Percentiles rank a stretch among this genome's conserved stretches.
phyloP scores from a whole-genome alignment of 2,888 invertebrate species.

The Strigamia transsilvanica region DNA sequence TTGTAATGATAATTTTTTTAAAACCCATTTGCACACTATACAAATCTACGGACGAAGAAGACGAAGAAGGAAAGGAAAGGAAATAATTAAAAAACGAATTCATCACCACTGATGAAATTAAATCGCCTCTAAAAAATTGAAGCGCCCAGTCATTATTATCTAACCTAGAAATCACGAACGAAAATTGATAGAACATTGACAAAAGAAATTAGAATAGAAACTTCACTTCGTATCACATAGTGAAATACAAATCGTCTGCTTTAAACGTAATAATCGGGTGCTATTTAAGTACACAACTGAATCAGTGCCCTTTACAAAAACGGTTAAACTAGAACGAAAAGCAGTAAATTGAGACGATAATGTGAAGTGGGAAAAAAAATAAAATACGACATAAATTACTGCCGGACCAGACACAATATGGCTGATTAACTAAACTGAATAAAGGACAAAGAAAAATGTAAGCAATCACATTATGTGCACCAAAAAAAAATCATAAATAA shows the following conservation, averaged over 20 bases:
- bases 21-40: slow-evolving; percentile 32
- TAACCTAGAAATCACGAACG: not conserved
- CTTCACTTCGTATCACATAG: slow-evolving; percentile 24
- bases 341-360: not conserved
- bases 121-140: slow-evolving; percentile 27
- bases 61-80: not conserved
- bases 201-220: slow-evolving; percentile 14
- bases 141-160: not conserved
- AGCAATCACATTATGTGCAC: not conserved
- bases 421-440: not conserved
- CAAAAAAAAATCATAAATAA: not conserved
- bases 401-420: slow-evolving; percentile 29
- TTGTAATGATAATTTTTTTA: not conserved
- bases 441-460: not conserved
- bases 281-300: slow-evolving; percentile 1
- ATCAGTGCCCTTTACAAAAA: not conserved
- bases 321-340: not conserved
- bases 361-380: not conserved
- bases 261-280: not conserved
- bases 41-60: slow-evolving; percentile 35
- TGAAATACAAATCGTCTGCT: slow-evolving; percentile 27
- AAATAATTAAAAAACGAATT: slow-evolving; percentile 15
- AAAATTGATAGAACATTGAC: slow-evolving; percentile 8
- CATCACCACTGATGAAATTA: slow-evolving; percentile 31
- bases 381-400: slow-evolving; percentile 9